Conservation (phyloP, 2,888 invertebrate genomes). For the Cephalotes varians region DNA sequence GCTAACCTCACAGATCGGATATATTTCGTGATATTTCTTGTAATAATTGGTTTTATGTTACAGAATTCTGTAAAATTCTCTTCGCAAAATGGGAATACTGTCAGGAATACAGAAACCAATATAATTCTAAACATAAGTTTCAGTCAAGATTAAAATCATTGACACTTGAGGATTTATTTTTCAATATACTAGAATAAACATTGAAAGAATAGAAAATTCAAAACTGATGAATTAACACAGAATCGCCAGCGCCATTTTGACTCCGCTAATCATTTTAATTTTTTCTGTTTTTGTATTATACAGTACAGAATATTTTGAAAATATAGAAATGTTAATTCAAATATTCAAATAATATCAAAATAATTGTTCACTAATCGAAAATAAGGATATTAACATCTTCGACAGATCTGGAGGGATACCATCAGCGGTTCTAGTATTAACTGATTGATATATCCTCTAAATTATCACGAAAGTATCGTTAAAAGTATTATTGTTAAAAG, state of each 20-base stretch:
- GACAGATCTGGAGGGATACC: too few species aligned
- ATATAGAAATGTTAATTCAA: too few species aligned
- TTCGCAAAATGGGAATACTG: not conserved
- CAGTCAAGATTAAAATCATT: not conserved
- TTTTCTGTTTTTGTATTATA: too few species aligned
- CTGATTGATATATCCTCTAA: not conserved
- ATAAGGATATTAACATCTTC: too few species aligned
- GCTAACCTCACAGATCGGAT: too few species aligned
- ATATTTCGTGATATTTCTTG: conserved; percentile 17
- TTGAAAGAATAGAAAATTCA: not conserved
- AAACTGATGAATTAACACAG: not conserved
- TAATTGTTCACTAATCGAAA: too few species aligned
- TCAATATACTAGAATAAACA: not conserved
- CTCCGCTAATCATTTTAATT: too few species aligned
- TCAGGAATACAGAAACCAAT: not conserved
- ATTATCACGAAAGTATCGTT: not conserved
- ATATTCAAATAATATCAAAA: too few species aligned
- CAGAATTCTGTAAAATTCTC: not conserved
- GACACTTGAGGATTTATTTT: not conserved
- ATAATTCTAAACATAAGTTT: not conserved
- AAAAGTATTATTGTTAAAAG: not conserved
- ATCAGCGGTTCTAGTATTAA: too few species aligned
- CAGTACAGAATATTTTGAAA: too few species aligned
- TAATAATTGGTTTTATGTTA: not conserved
- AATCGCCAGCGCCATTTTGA: too few species aligned